Base-by-base conservation (phyloP, 2,797 vertebrate species). In the Silurus aristotelis region DNA sequence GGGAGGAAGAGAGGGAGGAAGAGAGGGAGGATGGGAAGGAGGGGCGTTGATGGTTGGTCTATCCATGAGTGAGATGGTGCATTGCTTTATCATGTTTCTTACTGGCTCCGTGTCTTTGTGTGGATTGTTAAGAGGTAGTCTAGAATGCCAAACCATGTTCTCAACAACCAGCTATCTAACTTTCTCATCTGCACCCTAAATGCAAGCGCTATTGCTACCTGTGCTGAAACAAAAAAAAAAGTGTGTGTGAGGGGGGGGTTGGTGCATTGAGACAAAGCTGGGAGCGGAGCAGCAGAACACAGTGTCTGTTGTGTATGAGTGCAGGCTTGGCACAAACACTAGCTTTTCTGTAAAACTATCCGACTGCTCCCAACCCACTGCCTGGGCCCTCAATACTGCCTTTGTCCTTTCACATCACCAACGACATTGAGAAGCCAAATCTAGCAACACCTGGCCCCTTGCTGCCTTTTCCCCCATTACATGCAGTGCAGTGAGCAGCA, bases 301-400 rank as follows among this genome's bases (percentile, higher is more conserved):
- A 94, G 95, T 93, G 91, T 93, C 93, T 94, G 93, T 95, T 95
- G 94, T 95, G 90, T 91, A 89, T 90, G 90, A 90, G 92, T 92
- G 93, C 90, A 93, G 89, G 90, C 91, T 94, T 95, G 94, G 94
- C 93, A 94, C 92, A 93, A 93, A 94, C 92, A 93, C 91, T 89
- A 86, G 92, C 90, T 89, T 81, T 90, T 91, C 93, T 95, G 95
- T 95, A 95, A 95, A 94, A 94, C 93, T 94, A 95, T 95, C 93
- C 94, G 93, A 92, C 92, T 92, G 90, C 92, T 94, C 93, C 90
- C 88, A 92, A 91, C 92, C 92, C 90, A 91, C 92, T 92, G 93
- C 91, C 91, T 91, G 89, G 89, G 90, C 92, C 89, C 91, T 95
- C 93, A 95, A 95, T 94, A 92, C 93, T 87, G 92, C 90, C 94